phyloP scores from a whole-genome alignment of 2,797 vertebrate genomes.

The Xenops minutus region DNA sequence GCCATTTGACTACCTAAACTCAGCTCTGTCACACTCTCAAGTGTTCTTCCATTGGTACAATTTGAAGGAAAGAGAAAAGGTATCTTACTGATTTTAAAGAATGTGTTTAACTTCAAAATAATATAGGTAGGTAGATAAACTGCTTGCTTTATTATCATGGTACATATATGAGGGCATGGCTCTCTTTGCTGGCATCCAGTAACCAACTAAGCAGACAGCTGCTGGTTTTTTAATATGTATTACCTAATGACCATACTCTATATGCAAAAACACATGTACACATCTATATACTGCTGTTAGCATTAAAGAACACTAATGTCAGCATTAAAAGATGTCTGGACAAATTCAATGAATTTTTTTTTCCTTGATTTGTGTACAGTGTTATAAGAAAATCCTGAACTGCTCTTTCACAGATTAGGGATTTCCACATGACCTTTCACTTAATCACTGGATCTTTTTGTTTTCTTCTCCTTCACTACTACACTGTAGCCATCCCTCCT shows the following conservation, averaged over 20 bases:
- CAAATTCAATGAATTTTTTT: not conserved
- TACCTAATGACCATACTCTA: not conserved
- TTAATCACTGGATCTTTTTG: not conserved
- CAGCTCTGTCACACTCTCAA: not conserved
- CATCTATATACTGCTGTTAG: not conserved
- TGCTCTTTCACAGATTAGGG: not conserved
- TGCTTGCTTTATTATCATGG: not conserved
- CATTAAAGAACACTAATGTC: not conserved
- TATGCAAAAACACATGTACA: not conserved
- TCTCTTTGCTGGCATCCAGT: not conserved
- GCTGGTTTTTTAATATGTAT: not conserved
- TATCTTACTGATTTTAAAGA: not conserved
- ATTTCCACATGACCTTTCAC: not conserved
- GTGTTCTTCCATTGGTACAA: not conserved
- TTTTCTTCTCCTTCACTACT: not conserved
- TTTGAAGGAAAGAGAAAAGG: not conserved
- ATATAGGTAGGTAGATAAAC: not conserved
- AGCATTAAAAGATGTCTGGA: not conserved
- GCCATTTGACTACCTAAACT: not conserved
- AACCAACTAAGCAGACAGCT: not conserved
- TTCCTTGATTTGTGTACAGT: not conserved
- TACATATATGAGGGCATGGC: rapidly evolving
- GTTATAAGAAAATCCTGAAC: not conserved
- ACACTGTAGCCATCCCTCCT: not conserved
- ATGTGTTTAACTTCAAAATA: not conserved